phyloP scores from a whole-genome alignment of 2,113 vertebrate genomes.

The Rutilus rutilus region DNA sequence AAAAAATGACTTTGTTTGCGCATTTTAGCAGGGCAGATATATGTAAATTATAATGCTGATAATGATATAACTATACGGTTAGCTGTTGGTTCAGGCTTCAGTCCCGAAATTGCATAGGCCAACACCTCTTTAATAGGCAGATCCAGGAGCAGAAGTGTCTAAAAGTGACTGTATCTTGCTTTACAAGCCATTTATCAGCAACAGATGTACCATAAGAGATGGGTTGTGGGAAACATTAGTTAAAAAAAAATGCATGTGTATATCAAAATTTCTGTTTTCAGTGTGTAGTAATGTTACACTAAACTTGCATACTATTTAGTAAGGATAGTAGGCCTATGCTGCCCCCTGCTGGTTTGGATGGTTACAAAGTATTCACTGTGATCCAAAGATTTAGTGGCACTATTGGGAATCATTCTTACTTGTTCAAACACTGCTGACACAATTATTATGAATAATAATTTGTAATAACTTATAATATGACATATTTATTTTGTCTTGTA shows the following conservation, averaged over 20 bases:
- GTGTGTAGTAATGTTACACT: not conserved
- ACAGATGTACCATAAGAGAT: too few relatives aligned
- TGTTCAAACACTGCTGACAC: not conserved
- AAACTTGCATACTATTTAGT: not conserved
- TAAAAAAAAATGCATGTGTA: not conserved
- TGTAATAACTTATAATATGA: not conserved
- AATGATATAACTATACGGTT: not conserved
- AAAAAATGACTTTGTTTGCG: too few relatives aligned
- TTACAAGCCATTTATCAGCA: not conserved
- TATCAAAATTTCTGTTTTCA: not conserved
- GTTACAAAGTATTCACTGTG: not conserved
- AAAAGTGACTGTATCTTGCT: not conserved
- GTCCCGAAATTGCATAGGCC: not conserved
- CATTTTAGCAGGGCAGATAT: too few relatives aligned
- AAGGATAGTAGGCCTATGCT: not conserved
- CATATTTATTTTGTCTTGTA: not conserved
- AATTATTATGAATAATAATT: not conserved
- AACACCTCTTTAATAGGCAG: not conserved
- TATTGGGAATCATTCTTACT: not conserved
- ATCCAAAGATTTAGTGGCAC: not conserved
- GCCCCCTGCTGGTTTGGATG: constrained; percentile 2
- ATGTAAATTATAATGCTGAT: too few relatives aligned
- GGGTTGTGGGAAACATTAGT: too few relatives aligned
- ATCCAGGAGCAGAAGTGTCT: not conserved
- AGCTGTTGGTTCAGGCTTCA: not conserved